Evolutionary conservation across 2,797 vertebrate species (phyloP), one percentile per base, ranked within the genome.

Genomic region (Cercopithecus neglectus): DNA sequence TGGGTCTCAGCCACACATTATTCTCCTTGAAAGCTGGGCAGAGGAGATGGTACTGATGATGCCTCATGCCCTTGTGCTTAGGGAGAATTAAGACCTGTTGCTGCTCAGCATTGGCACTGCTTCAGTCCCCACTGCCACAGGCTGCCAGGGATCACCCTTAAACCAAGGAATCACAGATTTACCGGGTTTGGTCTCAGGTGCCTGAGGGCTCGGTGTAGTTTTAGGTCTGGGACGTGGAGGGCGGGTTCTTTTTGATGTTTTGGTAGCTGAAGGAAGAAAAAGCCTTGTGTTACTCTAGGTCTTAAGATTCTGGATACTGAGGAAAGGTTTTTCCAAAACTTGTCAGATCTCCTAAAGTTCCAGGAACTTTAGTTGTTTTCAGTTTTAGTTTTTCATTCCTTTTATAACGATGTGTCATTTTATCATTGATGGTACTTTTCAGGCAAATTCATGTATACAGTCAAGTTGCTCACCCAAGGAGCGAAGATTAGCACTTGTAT

Each of bases 151-250:
- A 9, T 92, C 72, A 86, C 39, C 41, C 80, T 87, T 55, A 86
- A 91, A 72, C 8, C 55, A 93, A 53, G 5, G 24, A 90, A 84
- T 61, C 67, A 78, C 30, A 55, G 86, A 96, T 97, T 98, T 98
- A 98, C 99, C 98, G 86, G 46, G 89, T 97, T 94, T 98, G 61
- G 92, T 98, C 46, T 89, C 97, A 96, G 98, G 94, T 75, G 94
- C 96, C 55, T 98, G 98, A 97, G 98, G 97, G 57, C 89, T 98
- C 36, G 67, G 94, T 84, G 98, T 90, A 75, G 95, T 53, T 98
- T 97, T 98, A 94, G 86, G 86, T 94, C 94, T 97, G 78, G 81
- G 96, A 74, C 33, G 88, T 78, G 95, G 97, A 81, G 26, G 94
- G 24, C 5, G 88, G 10, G 94, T 92, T 93, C 84, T 96, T 90